Percentiles rank a stretch among this genome's conserved stretches.
phyloP scores from a whole-genome alignment of 2,797 vertebrate genomes.

The Enteromius anoplus region DNA sequence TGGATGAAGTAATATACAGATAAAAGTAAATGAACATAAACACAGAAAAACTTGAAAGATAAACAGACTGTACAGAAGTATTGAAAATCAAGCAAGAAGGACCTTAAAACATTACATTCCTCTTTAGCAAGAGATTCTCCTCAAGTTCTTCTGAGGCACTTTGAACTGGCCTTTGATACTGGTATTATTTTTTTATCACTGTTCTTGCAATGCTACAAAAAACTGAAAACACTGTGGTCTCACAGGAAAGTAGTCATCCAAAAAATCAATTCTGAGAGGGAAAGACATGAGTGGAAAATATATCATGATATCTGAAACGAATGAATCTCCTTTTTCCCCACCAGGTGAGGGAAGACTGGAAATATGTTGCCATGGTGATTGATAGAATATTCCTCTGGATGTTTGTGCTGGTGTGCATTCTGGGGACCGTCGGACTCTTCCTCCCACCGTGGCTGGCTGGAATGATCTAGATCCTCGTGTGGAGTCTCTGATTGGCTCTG shows the following conservation, averaged over 20 bases:
- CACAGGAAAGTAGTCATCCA: slow-evolving; percentile 42
- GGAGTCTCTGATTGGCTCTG: slow-evolving; percentile 17
- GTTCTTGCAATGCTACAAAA: slow-evolving; percentile 22
- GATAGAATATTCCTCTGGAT: slow-evolving; percentile 90
- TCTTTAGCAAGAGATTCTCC: not conserved
- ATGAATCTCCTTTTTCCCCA: slow-evolving; percentile 30
- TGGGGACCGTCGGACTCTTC: slow-evolving; percentile 87
- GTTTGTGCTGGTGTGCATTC: slow-evolving; percentile 85
- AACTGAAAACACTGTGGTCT: slow-evolving; percentile 31
- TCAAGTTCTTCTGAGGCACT: not conserved
- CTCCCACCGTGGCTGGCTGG: slow-evolving; percentile 87
- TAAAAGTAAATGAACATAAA: not conserved
- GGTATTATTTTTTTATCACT: slow-evolving; percentile 39
- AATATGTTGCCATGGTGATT: slow-evolving; percentile 87
- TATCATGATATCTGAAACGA: slow-evolving; percentile 41
- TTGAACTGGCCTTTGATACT: slow-evolving; percentile 11
- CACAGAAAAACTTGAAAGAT: not conserved
- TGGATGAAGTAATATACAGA: not conserved
- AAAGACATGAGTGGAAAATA: slow-evolving; percentile 41
- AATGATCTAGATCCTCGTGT: slow-evolving; percentile 78
- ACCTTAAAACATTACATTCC: not conserved
- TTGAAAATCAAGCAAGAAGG: not conserved
- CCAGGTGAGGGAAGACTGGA: slow-evolving; percentile 90
- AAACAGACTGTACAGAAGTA: not conserved
- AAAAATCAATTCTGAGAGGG: slow-evolving; percentile 49